These are phyloP conservation scores for Chrysemys picta DNA, from an alignment of 2,113 vertebrate genomes.

Conservation along the genomic window DNA sequence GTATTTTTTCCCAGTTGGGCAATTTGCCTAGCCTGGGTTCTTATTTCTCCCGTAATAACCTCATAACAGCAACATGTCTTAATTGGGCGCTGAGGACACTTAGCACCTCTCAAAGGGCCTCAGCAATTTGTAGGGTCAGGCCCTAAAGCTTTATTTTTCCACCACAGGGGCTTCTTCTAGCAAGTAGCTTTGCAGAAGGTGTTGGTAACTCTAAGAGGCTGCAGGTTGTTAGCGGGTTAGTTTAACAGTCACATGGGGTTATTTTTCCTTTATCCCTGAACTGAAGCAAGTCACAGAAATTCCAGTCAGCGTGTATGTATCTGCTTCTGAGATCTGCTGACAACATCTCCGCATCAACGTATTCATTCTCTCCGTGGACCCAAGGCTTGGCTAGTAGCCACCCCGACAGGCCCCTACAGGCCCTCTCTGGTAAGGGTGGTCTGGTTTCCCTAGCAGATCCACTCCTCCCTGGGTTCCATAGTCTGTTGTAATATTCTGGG, in stretches of 20 bases:
- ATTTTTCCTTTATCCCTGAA: not conserved
- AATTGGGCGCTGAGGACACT: slow-evolving; percentile 14
- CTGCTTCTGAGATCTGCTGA: slow-evolving; percentile 16
- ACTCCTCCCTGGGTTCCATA: not conserved
- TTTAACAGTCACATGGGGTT: slow-evolving; percentile 33
- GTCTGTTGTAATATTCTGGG: not conserved
- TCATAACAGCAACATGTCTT: not conserved
- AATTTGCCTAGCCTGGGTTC: not conserved
- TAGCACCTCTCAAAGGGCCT: not conserved
- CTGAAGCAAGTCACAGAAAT: slow-evolving; percentile 16
- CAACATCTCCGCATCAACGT: not conserved
- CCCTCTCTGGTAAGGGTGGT: not conserved
- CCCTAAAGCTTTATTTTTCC: slow-evolving; percentile 6
- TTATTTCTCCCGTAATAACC: not conserved
- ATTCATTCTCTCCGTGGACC: not conserved
- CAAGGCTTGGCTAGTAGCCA: accelerated
- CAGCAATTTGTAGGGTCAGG: slow-evolving; percentile 5
- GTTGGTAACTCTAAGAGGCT: slow-evolving; percentile 2
- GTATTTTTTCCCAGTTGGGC: not conserved
- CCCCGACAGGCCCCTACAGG: too few relatives aligned
- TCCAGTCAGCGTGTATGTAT: not conserved
- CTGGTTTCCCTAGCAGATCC: not conserved
- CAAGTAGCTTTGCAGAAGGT: not conserved
- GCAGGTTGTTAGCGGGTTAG: not conserved
- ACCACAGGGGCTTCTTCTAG: not conserved